These are phyloP conservation scores for Machimus rusticus DNA, from an alignment of 2,888 invertebrate genomes.

Conservation along the genomic window DNA sequence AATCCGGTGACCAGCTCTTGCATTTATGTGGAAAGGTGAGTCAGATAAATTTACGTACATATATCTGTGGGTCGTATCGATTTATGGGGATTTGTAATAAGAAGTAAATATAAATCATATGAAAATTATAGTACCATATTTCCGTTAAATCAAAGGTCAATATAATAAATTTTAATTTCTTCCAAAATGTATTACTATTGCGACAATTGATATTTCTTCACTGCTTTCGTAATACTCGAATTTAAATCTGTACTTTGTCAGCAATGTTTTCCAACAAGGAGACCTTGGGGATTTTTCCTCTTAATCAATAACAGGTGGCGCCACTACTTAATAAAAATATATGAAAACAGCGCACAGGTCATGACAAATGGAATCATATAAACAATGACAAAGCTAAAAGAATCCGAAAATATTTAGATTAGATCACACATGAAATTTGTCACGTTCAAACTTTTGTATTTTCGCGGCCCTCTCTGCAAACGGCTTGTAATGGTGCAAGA, in stretches of 20 bases:
- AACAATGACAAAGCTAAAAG: not conserved
- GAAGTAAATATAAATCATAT: not conserved
- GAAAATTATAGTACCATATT: not conserved
- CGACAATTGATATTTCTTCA: not conserved
- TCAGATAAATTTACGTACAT: not conserved
- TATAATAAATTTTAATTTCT: too few species aligned
- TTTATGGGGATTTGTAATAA: not conserved
- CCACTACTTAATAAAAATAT: not conserved
- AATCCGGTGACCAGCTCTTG: not conserved
- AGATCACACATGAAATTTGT: not conserved
- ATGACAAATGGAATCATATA: not conserved
- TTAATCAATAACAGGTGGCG: not conserved
- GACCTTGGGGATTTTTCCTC: not conserved
- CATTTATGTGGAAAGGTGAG: not conserved
- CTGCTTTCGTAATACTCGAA: not conserved
- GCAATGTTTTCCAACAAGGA: not conserved
- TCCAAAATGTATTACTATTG: not conserved
- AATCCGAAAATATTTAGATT: not conserved
- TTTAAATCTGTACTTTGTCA: not conserved
- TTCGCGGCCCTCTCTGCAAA: not conserved
- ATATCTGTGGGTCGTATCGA: not conserved
- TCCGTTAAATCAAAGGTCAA: too few species aligned
- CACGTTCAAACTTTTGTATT: not conserved
- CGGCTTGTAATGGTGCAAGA: not conserved
- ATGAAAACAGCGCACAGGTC: not conserved